Conservation (phyloP, 1,140 invertebrate species). For the Colletes gigas region DNA sequence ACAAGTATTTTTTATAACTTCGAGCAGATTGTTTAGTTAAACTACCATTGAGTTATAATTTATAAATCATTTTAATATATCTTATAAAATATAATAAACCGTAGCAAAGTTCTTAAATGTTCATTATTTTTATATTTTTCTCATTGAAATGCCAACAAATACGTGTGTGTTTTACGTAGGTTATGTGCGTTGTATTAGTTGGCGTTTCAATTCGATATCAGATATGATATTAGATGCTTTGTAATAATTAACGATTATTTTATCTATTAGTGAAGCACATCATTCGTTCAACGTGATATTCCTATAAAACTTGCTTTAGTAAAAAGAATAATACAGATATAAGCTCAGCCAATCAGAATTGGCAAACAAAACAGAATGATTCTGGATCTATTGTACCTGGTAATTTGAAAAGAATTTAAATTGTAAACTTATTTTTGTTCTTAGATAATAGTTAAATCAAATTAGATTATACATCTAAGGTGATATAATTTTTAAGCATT, state of each 20-base stretch:
- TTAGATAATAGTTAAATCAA: neutral
- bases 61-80: neutral
- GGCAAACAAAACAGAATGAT: slow-evolving; percentile 36
- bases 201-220: slow-evolving; percentile 7
- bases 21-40: neutral
- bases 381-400: slow-evolving; percentile 24
- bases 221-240: neutral
- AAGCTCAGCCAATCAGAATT: slow-evolving; percentile 30
- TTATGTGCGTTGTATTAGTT: slow-evolving; percentile 8
- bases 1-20: neutral
- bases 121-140: neutral
- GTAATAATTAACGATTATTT: slow-evolving; percentile 3
- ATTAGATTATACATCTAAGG: neutral
- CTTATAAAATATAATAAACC: neutral
- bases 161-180: neutral
- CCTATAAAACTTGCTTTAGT: neutral
- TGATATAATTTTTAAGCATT: neutral
- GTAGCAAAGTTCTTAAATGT: neutral
- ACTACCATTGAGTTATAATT: neutral
- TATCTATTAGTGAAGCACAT: neutral
- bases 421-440: neutral
- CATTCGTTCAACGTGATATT: neutral
- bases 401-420: slow-evolving; percentile 46
- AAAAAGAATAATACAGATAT: slow-evolving; percentile 22
- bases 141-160: neutral